Conservation (phyloP, 2,797 vertebrate genomes). For the Acomys russatus region DNA sequence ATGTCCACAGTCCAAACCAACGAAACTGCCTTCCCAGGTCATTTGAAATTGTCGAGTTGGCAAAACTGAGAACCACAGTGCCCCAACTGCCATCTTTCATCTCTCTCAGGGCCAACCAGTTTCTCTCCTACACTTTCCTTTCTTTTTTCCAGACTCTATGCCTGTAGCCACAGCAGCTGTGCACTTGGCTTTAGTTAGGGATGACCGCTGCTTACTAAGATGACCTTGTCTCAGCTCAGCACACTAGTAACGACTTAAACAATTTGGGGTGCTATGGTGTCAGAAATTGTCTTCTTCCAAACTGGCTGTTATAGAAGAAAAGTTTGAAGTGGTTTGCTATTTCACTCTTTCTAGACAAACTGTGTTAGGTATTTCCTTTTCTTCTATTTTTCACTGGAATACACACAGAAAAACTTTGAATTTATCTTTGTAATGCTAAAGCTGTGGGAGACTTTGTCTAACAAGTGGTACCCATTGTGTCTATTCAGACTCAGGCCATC, state of each 20-base stretch:
- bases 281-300: background rate
- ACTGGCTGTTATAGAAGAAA: background rate
- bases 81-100: background rate
- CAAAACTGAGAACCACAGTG: background rate
- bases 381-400: slow-evolving; percentile 15
- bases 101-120: background rate
- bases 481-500: slow-evolving; percentile 17
- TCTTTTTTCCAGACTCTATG: background rate
- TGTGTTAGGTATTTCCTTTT: background rate
- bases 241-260: background rate
- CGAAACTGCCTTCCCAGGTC: background rate
- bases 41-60: background rate
- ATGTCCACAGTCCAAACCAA: background rate
- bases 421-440: slow-evolving; percentile 56
- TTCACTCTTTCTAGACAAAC: slow-evolving; percentile 26
- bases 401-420: background rate
- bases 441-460: background rate
- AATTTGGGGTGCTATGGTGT: background rate
- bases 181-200: slow-evolving; percentile 9
- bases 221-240: background rate
- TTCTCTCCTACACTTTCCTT: background rate
- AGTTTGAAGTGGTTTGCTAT: background rate
- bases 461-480: background rate
- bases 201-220: background rate
- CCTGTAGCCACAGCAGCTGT: background rate